Percentiles rank a stretch among this genome's conserved stretches.
These are phyloP conservation scores for Epirrita christyi DNA, from an alignment of 2,888 invertebrate species.

Conservation along the genomic window DNA sequence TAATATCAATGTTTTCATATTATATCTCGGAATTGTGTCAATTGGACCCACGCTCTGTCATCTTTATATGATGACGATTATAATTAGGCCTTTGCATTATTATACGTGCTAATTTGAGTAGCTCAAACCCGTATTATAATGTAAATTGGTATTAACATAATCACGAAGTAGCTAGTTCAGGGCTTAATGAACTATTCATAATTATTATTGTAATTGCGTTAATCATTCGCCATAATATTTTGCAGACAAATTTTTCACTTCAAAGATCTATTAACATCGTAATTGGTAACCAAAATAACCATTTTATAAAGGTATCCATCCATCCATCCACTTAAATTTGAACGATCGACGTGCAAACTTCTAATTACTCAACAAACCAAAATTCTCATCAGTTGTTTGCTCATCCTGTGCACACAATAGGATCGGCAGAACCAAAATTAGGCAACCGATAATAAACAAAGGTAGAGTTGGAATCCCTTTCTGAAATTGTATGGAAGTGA, in stretches of 20 bases:
- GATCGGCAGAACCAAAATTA: slow-evolving; percentile 58
- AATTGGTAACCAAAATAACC: slow-evolving; percentile 11
- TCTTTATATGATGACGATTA: slow-evolving; percentile 27
- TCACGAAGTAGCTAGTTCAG: slow-evolving; percentile 29
- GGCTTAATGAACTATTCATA: slow-evolving; percentile 27
- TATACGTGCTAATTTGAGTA: slow-evolving; percentile 48
- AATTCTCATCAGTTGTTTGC: slow-evolving; percentile 63
- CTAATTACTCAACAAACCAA: slow-evolving; percentile 61
- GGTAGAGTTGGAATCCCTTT: slow-evolving; percentile 56
- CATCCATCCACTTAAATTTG: slow-evolving; percentile 23
- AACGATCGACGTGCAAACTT: slow-evolving; percentile 54
- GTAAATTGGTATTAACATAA: slow-evolving; percentile 37
- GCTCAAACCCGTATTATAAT: slow-evolving; percentile 45
- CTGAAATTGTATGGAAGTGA: slow-evolving; percentile 64
- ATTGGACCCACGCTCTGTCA: too few relatives aligned
- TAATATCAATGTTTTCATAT: too few relatives aligned
- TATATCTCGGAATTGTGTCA: too few relatives aligned
- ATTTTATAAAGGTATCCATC: slow-evolving; percentile 5
- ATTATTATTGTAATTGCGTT: slow-evolving; percentile 30
- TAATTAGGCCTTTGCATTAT: slow-evolving; percentile 18
- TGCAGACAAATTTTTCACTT: slow-evolving; percentile 1
- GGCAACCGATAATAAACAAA: slow-evolving; percentile 64
- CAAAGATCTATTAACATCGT: slow-evolving; percentile 1
- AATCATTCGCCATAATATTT: slow-evolving; percentile 23
- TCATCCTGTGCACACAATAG: slow-evolving; percentile 61